A percentile compares a stretch with the other conserved stretches of the same genome.
phyloP scores from a whole-genome alignment of 2,888 invertebrate species.

The Meganola albula region DNA sequence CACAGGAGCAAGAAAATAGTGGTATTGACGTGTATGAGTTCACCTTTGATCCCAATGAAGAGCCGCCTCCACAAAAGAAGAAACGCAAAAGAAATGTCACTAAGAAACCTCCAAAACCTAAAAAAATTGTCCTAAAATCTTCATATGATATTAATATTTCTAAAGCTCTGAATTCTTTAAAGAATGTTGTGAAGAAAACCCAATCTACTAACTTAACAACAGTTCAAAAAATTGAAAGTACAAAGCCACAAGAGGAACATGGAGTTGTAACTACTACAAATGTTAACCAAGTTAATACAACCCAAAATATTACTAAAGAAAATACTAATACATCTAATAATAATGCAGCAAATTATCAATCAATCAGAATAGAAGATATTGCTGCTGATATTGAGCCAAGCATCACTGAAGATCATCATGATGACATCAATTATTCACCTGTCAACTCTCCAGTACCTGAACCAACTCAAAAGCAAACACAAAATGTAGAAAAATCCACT shows the following conservation, averaged over 20 bases:
- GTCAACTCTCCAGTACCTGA: slow-evolving; percentile 45
- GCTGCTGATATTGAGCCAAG: slow-evolving; percentile 53
- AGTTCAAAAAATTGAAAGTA: slow-evolving; percentile 11
- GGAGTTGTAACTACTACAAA: not conserved
- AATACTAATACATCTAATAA: slow-evolving; percentile 9
- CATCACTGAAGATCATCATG: slow-evolving; percentile 28
- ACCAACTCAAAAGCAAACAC: slow-evolving; percentile 14
- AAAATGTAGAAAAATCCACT: slow-evolving; percentile 14
- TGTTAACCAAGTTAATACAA: slow-evolving; percentile 3
- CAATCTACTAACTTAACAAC: slow-evolving; percentile 14
- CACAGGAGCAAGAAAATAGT: slow-evolving; percentile 32
- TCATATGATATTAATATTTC: slow-evolving; percentile 60
- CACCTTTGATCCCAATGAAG: slow-evolving; percentile 66
- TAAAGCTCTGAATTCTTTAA: slow-evolving; percentile 52
- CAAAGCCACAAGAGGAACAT: slow-evolving; percentile 4
- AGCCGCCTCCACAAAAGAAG: slow-evolving; percentile 60
- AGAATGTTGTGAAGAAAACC: slow-evolving; percentile 33
- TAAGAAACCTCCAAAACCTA: slow-evolving; percentile 48
- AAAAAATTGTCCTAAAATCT: slow-evolving; percentile 39
- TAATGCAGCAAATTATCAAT: slow-evolving; percentile 36
- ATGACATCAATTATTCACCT: slow-evolving; percentile 60
- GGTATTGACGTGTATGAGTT: slow-evolving; percentile 66
- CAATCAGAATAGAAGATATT: slow-evolving; percentile 58
- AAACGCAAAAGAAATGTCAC: slow-evolving; percentile 45
- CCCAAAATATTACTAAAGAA: slow-evolving; percentile 4